Base-by-base conservation (phyloP, 1,140 invertebrate genomes). In the Goniozus legneri region DNA sequence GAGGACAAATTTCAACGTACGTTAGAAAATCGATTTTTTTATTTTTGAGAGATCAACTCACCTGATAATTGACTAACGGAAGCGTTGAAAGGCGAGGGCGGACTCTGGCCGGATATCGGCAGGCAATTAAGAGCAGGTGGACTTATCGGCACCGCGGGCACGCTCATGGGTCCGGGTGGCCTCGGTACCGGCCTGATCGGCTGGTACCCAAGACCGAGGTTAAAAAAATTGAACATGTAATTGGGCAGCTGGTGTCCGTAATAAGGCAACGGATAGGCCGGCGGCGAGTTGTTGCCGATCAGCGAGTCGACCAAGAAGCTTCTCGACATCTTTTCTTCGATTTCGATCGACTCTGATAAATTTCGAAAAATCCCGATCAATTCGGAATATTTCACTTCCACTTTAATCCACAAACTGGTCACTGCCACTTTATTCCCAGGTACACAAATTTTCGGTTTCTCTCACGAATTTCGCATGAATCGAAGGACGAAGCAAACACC, bases 251-350 rank as follows among this genome's bases (percentile, higher is more conserved):
- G 65, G 27, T 69, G 69, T 3, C 64, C 59, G 50, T 73, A 70
- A 47, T 73, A 71, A 0, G 73, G 64, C 47, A 76, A 24, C 21
- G 66, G 70, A 21, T 75, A 76, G 14, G 56, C 54, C 3, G 70
- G 68, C 4, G 70, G 64, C 13, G 68, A 58, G 30, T 76, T 81
- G 67, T 84, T 85, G 52, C 77, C 79, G 44, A 89, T 86, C 21
- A 89, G 64, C 12, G 85, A 85, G 58, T 88, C 86, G 60, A 89
- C 84, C 34, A 87, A 65, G 60, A 89, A 89, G 41, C 84, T 88
- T 44, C 84, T 80, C 43, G 85, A 87, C 85, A 88, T 88, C 44
- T 76, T 72, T 19, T 4, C 12, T 8, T 39, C n/a, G n/a, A n/a
- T n/a, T n/a, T n/a, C n/a, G n/a, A n/a, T n/a, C n/a, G n/a, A n/a